These are phyloP conservation scores for Drosophila picticornis DNA, from an alignment of 2,888 invertebrate genomes.

Conservation along the genomic window DNA sequence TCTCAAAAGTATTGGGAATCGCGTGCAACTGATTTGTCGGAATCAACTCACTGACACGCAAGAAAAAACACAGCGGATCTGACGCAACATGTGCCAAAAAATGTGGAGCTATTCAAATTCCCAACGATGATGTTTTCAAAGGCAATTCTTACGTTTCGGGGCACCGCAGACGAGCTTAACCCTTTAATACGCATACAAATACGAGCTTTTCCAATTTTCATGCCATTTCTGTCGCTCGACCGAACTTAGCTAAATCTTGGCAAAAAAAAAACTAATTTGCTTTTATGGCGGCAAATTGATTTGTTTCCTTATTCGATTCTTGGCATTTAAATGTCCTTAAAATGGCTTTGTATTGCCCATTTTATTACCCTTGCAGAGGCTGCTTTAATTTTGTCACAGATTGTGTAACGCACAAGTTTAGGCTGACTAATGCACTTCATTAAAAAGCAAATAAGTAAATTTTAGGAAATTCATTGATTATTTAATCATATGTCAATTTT, in stretches of 20 bases:
- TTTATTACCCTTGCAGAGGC: not conserved
- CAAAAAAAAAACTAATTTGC: conserved; percentile 74
- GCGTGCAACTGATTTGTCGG: conserved; percentile 77
- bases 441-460: not conserved
- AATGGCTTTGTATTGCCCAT: not conserved
- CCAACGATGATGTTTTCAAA: conserved; percentile 25
- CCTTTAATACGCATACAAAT: conserved; percentile 43
- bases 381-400: not conserved
- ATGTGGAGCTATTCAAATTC: conserved; percentile 54
- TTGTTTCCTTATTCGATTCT: conserved; percentile 55
- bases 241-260: conserved; percentile 55
- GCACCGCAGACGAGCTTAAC: conserved; percentile 34
- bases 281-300: conserved; percentile 74
- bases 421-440: not conserved
- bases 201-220: conserved; percentile 24
- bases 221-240: conserved; percentile 48
- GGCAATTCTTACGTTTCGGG: conserved; percentile 9
- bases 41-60: conserved; percentile 65
- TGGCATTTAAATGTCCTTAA: conserved; percentile 33
- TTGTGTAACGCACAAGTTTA: not conserved
- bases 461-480: not conserved
- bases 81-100: conserved; percentile 68
- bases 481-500: conserved; percentile 16
- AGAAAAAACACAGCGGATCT: conserved; percentile 24
- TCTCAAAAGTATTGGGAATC: conserved; percentile 70